Conservation (phyloP, 2,113 vertebrate species). For the Cochlearius cochlearius region DNA sequence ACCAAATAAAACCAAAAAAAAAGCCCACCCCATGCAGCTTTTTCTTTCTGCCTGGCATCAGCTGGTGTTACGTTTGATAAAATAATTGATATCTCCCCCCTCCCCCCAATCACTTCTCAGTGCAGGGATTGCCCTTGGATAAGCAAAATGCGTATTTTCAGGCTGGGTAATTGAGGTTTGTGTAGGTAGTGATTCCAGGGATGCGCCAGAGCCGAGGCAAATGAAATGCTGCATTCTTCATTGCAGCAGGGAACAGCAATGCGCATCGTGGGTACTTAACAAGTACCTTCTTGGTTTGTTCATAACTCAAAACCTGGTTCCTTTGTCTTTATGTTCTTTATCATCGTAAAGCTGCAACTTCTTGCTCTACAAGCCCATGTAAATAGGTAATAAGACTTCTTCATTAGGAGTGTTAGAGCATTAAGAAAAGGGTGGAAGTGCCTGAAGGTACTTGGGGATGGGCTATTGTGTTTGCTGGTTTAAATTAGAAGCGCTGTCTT, state of each 20-base stretch:
- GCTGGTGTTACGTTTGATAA: not conserved
- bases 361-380: not conserved
- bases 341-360: not conserved
- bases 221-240: not conserved
- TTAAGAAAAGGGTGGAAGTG: not conserved
- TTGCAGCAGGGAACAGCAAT: not conserved
- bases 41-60: not conserved
- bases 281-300: not conserved
- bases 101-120: not conserved
- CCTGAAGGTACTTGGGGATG: not conserved
- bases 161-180: not conserved
- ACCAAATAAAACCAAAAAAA: not conserved
- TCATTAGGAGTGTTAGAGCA: not conserved
- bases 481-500: not conserved
- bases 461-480: not conserved
- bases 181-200: not conserved
- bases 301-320: not conserved
- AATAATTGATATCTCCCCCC: not conserved
- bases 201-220: not conserved
- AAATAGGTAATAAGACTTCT: not conserved
- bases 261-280: not conserved
- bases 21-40: not conserved
- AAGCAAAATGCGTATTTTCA: not conserved
- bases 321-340: not conserved
- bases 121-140: not conserved